Percentiles rank a stretch among this genome's conserved stretches.
Conservation (phyloP, 2,113 vertebrate genomes). For the Vombatus ursinus region DNA sequence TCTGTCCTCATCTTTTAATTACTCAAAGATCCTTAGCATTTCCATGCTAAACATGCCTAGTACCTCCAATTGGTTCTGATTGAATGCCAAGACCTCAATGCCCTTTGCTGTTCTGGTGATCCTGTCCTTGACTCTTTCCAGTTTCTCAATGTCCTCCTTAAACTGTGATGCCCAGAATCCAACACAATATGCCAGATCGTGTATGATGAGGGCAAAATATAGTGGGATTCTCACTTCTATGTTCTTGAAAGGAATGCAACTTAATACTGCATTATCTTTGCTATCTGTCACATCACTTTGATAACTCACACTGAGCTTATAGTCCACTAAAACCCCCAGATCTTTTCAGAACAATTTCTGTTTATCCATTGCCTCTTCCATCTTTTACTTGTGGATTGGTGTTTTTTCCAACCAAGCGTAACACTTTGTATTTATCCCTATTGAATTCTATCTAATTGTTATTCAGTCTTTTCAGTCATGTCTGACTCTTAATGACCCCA, state of each 20-base stretch:
- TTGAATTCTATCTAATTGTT: background rate
- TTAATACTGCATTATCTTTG: background rate
- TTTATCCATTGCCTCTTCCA: background rate
- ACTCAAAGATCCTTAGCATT: background rate
- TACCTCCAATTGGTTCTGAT: background rate
- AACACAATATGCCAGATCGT: background rate
- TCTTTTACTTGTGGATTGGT: background rate
- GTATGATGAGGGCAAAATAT: background rate
- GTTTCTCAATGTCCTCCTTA: background rate
- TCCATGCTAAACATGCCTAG: background rate
- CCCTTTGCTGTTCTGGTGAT: background rate
- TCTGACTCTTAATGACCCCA: background rate
- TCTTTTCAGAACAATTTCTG: background rate
- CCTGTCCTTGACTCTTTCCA: background rate
- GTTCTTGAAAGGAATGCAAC: background rate
- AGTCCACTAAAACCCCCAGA: background rate
- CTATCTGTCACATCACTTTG: background rate
- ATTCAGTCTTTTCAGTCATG: background rate
- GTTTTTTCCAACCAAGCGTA: background rate
- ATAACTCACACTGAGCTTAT: background rate
- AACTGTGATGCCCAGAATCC: background rate
- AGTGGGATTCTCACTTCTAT: background rate
- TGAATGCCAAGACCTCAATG: background rate
- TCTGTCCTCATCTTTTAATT: background rate
- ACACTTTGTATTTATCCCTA: background rate